Evolutionary conservation across 2,797 vertebrate genomes (phyloP), one percentile per base, ranked within the genome.

Genomic region (Pangasius krempfi): DNA sequence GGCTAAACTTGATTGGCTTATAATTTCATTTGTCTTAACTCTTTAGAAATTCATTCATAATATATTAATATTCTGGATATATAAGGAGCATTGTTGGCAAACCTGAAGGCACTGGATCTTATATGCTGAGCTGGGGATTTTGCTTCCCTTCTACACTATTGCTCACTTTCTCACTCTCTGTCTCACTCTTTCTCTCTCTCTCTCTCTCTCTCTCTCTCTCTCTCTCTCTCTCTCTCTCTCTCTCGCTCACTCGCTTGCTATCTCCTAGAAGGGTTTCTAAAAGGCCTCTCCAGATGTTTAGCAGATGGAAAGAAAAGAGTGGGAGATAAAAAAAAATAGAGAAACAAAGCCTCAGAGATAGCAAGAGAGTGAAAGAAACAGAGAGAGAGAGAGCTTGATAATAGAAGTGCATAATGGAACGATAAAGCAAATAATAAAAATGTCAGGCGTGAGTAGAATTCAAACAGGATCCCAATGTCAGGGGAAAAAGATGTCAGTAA

Each of bases 341-440:
- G 56, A 84, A 54, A 85, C 47, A 73, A 75, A 70, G 22, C 30
- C 22, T 20, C 7, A 40, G 88, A 79, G 68, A 54, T 30, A 83
- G 81, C 52, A 60, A 80, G 9, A 20, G 47, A 84, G 47, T 16
- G 30, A 50, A 66, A 66, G 33, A 54, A 68, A 84, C 62, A 75
- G 70, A 81, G 8, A 18, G 47, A 75, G 8, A 18, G 47, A 87
- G 62, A 7, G n/a, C 37, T 40, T 70, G 79, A 64, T 68, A 88
- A 88, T 50, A 44, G 73, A 81, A 56, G 62, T n/a, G 68, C 56
- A 47, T 70, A 44, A 75, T 82, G 22, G 56, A 89, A 81, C 4
- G 72, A 83, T 89, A 85, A 64, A 89, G 62, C 73, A 75, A 85
- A 81, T 84, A 76, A 84, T 87, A 86, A 70, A 89, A 91, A 85